Evolutionary conservation across 1,140 invertebrate genomes (phyloP), one percentile per base, ranked within the genome.

Genomic region (Drosophila neocordata): DNA sequence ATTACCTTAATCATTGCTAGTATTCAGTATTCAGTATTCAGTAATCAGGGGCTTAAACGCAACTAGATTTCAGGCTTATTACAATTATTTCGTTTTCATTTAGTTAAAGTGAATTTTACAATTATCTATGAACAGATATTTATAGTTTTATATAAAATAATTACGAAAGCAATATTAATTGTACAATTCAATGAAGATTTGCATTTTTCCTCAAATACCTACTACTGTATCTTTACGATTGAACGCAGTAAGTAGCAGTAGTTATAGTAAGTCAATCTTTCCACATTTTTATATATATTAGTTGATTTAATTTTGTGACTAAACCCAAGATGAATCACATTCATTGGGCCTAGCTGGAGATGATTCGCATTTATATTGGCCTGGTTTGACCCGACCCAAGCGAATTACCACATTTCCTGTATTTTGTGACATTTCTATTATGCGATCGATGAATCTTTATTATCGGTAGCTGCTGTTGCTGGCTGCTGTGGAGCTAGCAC

Each of bases 381-480:
- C 13, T 15, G 41, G 41, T 44, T 44, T 44, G 15, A 44, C 41
- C 41, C 41, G 41, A 6, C 13, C 41, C 8, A 44, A 13, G 41
- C 41, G 34, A 35, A 35, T 35, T 44, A 15, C n/a, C 37, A 38
- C 37, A 38, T 38, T 38, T 44, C 7, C 8, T 44, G 34, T 35
- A 35, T 35, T 12, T 12, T 35, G 8, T 35, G 27, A 31, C 34
- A 35, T 35, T 35, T 11, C 6, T 8, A 51, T 24, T 31, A 31
- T 15, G n/a, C 22, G 11, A 22, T 24, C 52, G n/a, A 56, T 34
- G 13, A 56, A 11, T 84, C 82, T 61, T 88, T 87, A 35, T 12
- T 38, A 4, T 83, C 83, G 6, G n/a, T 66, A n/a, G 31, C 48
- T 0, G 60, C 56, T 5, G 62, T 34, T 35, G 44, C 31, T 12